phyloP scores from a whole-genome alignment of 2,888 invertebrate genomes.

The Sesamia inferens region DNA sequence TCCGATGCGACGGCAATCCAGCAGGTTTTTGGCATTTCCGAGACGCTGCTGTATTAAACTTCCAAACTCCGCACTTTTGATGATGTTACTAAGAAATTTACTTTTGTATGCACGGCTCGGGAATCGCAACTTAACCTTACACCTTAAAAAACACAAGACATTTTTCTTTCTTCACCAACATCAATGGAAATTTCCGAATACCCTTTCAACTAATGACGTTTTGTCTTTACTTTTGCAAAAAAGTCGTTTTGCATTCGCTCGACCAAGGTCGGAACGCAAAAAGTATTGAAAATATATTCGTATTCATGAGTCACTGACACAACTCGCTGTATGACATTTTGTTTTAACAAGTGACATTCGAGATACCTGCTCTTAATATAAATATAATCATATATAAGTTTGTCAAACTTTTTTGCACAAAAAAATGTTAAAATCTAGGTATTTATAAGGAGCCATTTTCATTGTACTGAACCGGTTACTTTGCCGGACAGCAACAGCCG shows the following conservation, averaged over 20 bases:
- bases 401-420: slow-evolving; percentile 11
- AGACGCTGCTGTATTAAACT: too few species aligned
- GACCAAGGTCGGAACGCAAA: slow-evolving; percentile 59
- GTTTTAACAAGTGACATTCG: slow-evolving; percentile 41
- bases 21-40: too few species aligned
- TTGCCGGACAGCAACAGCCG: neutral
- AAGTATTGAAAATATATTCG: slow-evolving; percentile 44
- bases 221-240: slow-evolving; percentile 40
- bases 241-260: slow-evolving; percentile 49
- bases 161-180: neutral
- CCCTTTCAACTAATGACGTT: slow-evolving; percentile 29
- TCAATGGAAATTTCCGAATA: slow-evolving; percentile 47
- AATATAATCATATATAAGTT: slow-evolving; percentile 28
- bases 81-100: too few species aligned
- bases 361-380: slow-evolving; percentile 32
- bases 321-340: slow-evolving; percentile 50
- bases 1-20: too few species aligned
- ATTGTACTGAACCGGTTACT: neutral
- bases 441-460: neutral
- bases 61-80: too few species aligned
- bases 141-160: too few species aligned
- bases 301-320: slow-evolving; percentile 45
- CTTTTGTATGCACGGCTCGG: too few species aligned
- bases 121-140: too few species aligned
- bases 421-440: neutral